These are phyloP conservation scores for Mesorhabditis sp. DNA, from an alignment of 2,888 invertebrate species.

Conservation along the genomic window DNA sequence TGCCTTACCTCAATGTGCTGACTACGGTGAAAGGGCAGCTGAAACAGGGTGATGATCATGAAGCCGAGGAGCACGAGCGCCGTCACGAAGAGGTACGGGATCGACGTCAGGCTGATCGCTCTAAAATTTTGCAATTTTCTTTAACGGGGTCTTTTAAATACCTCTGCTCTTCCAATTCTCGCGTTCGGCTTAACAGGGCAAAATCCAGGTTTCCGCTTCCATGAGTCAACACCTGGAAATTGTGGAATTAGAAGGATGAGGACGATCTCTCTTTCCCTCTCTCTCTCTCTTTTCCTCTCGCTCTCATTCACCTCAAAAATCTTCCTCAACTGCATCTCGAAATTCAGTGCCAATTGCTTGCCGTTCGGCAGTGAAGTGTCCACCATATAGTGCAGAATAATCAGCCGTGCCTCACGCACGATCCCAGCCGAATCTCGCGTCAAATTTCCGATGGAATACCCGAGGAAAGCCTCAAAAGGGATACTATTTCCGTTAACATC, in stretches of 20 bases:
- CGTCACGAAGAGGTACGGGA: conserved; percentile 49
- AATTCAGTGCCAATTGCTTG: conserved; percentile 30
- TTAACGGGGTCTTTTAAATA: neutral
- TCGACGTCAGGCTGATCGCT: conserved; percentile 44
- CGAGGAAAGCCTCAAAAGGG: conserved; percentile 20
- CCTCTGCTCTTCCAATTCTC: conserved; percentile 53
- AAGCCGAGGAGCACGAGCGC: conserved; percentile 43
- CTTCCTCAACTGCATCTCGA: conserved; percentile 39
- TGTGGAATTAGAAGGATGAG: neutral
- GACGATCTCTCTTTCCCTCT: too few relatives aligned
- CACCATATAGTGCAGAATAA: conserved; percentile 55
- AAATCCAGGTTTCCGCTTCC: conserved; percentile 39
- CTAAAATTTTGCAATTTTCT: conserved; percentile 12
- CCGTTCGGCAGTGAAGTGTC: conserved; percentile 39
- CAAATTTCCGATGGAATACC: conserved; percentile 39
- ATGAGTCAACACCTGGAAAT: neutral
- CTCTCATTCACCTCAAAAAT: conserved; percentile 27
- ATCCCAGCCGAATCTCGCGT: conserved; percentile 14
- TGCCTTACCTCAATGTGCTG: conserved; percentile 46
- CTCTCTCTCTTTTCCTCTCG: too few relatives aligned
- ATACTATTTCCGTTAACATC: too few relatives aligned
- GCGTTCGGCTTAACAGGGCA: conserved; percentile 38
- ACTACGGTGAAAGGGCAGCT: conserved; percentile 45
- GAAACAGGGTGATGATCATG: conserved; percentile 48
- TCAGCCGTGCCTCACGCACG: conserved; percentile 34